Percentiles rank a stretch among this genome's conserved stretches.
Conservation (phyloP, 2,113 vertebrate species). For the Leucopternis melanops region DNA sequence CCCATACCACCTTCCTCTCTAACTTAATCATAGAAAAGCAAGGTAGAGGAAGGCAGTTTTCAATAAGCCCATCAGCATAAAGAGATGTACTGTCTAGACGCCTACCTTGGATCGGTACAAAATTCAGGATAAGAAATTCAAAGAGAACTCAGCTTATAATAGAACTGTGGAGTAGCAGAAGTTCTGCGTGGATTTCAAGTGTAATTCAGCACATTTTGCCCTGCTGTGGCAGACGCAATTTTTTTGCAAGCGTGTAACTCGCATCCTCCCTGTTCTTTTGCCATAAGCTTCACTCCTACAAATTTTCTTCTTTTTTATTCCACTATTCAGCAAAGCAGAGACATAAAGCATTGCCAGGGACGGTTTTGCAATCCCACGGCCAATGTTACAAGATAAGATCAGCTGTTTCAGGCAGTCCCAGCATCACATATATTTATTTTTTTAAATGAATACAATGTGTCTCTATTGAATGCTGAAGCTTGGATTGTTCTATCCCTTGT, state of each 20-base stretch:
- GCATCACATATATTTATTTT: neutral
- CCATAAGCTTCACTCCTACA: neutral
- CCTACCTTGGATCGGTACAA: neutral
- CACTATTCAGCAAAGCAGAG: neutral
- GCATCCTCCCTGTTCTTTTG: neutral
- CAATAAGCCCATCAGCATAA: neutral
- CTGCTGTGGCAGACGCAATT: constrained; percentile 5
- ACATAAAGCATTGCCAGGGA: neutral
- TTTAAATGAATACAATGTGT: neutral
- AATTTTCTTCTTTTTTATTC: neutral
- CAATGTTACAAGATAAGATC: neutral
- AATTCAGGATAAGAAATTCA: constrained; percentile 1
- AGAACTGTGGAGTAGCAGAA: constrained; percentile 20
- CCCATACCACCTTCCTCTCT: neutral
- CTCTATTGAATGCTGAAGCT: neutral
- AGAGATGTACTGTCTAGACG: neutral
- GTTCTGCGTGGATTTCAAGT: neutral
- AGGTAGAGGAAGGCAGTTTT: neutral
- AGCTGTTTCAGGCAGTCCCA: neutral
- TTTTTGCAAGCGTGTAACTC: neutral
- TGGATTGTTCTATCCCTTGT: neutral
- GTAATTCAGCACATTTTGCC: constrained; percentile 24
- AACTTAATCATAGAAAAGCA: neutral
- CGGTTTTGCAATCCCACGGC: neutral
- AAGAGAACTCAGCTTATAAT: constrained; percentile 3